Conservation (phyloP, 2,113 vertebrate species). For the Hippocampus abdominalis region DNA sequence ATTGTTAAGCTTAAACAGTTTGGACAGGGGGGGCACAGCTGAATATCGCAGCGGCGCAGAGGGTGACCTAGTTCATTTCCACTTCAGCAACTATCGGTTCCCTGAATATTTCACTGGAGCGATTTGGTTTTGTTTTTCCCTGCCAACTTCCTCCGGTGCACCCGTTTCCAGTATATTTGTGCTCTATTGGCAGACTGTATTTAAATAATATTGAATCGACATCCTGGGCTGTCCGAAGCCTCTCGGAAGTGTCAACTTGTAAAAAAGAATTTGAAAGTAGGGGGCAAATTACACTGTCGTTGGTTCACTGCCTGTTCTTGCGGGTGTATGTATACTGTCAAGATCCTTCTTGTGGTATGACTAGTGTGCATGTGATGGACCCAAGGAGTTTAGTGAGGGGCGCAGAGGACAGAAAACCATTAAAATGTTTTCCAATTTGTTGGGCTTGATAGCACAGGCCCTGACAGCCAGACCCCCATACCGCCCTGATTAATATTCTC, state of each 20-base stretch:
- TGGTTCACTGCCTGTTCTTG: slow-evolving; percentile 3
- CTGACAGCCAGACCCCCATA: slow-evolving; percentile 57
- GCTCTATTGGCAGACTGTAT: not conserved
- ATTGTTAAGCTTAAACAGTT: slow-evolving; percentile 46
- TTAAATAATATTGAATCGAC: slow-evolving; percentile 8
- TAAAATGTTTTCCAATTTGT: slow-evolving; percentile 74
- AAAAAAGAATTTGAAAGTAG: slow-evolving; percentile 32
- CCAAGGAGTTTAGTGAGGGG: slow-evolving; percentile 30
- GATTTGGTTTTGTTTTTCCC: slow-evolving; percentile 9
- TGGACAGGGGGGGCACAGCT: slow-evolving; percentile 56
- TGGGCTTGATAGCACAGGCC: slow-evolving; percentile 53
- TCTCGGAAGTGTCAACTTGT: slow-evolving; percentile 27
- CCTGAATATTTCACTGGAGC: slow-evolving; percentile 25
- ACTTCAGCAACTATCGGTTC: slow-evolving; percentile 28
- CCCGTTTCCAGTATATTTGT: slow-evolving; percentile 4
- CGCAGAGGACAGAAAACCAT: slow-evolving; percentile 64
- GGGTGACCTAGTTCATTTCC: slow-evolving; percentile 57
- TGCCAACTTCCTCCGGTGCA: not conserved
- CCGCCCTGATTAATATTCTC: slow-evolving; percentile 61
- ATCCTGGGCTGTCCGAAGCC: not conserved
- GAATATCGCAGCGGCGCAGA: slow-evolving; percentile 44
- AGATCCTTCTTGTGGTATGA: slow-evolving; percentile 40
- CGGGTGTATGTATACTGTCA: slow-evolving; percentile 33
- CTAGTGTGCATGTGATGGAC: slow-evolving; percentile 38
- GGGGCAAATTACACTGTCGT: slow-evolving; percentile 28